Evolutionary conservation across 2,113 vertebrate species (phyloP), one percentile per base, ranked within the genome.

Genomic region (Desmodus rotundus): DNA sequence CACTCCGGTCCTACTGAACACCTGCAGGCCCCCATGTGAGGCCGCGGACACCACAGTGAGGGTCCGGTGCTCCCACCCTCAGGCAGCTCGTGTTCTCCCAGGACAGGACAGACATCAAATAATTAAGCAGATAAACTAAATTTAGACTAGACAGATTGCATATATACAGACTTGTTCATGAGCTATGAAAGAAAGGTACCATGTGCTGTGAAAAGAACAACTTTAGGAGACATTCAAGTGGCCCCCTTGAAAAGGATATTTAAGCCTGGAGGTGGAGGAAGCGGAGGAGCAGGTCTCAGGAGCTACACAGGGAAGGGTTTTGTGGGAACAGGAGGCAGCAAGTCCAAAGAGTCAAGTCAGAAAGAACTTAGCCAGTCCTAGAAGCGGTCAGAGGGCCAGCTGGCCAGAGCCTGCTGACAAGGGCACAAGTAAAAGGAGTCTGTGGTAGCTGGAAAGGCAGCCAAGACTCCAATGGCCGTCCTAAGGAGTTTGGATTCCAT

Each of bases 381-480:
- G 61, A 65, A 78, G 50, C 26, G 0, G 0, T 24, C 56, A 61
- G 28, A 80, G 43, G 65, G 13, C 86, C 28, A 26, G 41, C 0
- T 94, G 83, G 41, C 68, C 82, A 43, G 78, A 36, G 22, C 12
- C 91, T 68, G n/a, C 68, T 76, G 2, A 52, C 58, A 54, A 17
- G 3, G 70, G 13, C 15, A 33, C 5, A 0, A 80, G 41, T 6
- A 54, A 47, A 58, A 17, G 3, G 52, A 54, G 65, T 19, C 72
- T 36, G 17, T 68, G 63, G n/a, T 22, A 7, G n/a, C 54, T 70
- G 67, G 50, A 50, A 43, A 56, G 3, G 45, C 24, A 17, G 47
- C 65, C 11, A 3, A 50, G 4, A 5, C 26, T 36, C 67, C 0
- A 0, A 12, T 3, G 33, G 31, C 74, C n/a, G 4, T 38, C 15